A percentile compares a stretch with the other conserved stretches of the same genome.
phyloP scores from a whole-genome alignment of 2,888 invertebrate genomes.

The Orthosia gracilis region DNA sequence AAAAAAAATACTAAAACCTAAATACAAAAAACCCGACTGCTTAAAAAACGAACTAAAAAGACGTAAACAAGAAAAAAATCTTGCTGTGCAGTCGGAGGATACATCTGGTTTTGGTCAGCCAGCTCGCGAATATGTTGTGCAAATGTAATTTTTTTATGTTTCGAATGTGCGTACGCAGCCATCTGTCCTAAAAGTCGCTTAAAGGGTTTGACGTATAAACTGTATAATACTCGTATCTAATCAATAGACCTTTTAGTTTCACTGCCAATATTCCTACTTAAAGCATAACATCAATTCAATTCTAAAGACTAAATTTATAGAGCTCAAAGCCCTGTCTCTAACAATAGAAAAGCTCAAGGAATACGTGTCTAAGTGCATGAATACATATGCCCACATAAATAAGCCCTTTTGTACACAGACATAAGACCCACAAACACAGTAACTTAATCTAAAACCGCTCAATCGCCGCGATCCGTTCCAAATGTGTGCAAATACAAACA shows the following conservation, averaged over 20 bases:
- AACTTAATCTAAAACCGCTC: constrained; percentile 59
- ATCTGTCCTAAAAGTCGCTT: too few species aligned
- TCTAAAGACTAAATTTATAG: not conserved
- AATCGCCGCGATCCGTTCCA: constrained; percentile 48
- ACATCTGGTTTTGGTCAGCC: too few species aligned
- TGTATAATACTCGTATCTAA: too few species aligned
- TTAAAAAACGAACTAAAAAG: too few species aligned
- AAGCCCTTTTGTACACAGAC: constrained; percentile 18
- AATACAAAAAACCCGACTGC: too few species aligned
- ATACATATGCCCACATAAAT: constrained; percentile 11
- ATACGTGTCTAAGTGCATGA: constrained; percentile 8
- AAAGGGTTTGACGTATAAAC: too few species aligned
- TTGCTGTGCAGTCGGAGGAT: too few species aligned
- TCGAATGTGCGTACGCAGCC: not conserved
- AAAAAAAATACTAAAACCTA: too few species aligned
- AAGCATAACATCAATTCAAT: not conserved
- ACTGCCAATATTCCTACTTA: not conserved
- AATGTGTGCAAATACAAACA: constrained; percentile 60
- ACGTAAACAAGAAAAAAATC: too few species aligned
- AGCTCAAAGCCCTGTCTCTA: not conserved
- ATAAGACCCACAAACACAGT: constrained; percentile 36
- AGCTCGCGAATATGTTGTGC: too few species aligned
- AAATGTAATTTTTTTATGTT: too few species aligned
- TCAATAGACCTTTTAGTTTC: not conserved
- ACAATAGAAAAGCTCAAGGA: not conserved